Evolutionary conservation across 2,797 vertebrate genomes (phyloP).

Genomic region (Pangasius djambal): DNA sequence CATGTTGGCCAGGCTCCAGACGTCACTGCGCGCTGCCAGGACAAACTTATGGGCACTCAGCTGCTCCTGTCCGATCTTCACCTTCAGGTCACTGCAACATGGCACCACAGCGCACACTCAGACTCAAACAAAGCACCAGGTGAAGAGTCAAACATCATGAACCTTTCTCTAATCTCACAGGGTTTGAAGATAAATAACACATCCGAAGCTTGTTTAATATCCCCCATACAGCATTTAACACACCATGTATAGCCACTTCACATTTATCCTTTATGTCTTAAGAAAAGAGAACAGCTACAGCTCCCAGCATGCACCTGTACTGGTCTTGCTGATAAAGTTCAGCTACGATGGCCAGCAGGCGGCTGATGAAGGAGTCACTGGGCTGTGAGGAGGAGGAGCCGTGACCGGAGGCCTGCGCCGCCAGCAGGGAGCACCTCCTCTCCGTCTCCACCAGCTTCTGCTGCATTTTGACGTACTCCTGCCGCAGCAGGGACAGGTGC

Average conservation of each 20-base stretch:
- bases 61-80: conserved; percentile 83
- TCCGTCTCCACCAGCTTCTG: conserved; percentile 95
- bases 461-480: conserved; percentile 99
- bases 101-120: conserved; percentile 5
- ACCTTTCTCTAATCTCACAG: background rate
- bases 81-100: conserved; percentile 87
- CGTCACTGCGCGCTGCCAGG: conserved; percentile 92
- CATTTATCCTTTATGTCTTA: background rate
- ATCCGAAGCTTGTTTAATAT: background rate
- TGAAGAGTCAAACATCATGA: background rate
- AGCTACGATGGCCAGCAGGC: conserved; percentile 89
- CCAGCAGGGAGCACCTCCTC: conserved; percentile 85
- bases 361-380: conserved; percentile 89
- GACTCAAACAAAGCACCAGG: background rate
- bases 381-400: conserved; percentile 65
- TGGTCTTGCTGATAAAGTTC: conserved; percentile 91
- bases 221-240: background rate
- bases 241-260: too few relatives aligned
- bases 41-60: conserved; percentile 95
- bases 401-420: conserved; percentile 81
- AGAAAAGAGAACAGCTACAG: background rate
- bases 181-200: background rate
- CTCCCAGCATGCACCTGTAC: conserved; percentile 84
- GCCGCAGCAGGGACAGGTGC: conserved; percentile 94
- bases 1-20: conserved; percentile 90